phyloP scores from a whole-genome alignment of 1,140 invertebrate species.

The Whitmania pigra region DNA sequence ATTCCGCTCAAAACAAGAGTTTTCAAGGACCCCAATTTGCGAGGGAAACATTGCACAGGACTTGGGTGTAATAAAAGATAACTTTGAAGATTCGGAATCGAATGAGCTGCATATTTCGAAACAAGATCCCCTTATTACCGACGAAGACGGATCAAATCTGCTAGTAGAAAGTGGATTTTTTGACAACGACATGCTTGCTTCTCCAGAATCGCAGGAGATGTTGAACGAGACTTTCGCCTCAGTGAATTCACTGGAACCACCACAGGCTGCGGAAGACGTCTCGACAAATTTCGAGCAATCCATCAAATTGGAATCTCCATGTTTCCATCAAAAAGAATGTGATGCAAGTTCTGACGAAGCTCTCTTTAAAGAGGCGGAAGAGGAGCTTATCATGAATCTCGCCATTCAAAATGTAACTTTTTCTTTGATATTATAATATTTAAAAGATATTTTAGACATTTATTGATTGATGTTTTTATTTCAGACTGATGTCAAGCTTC shows the following conservation, averaged over 20 bases:
- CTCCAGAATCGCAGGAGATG: not conserved
- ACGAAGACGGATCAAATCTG: conserved; percentile 6
- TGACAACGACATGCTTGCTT: conserved; percentile 2
- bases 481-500: not conserved
- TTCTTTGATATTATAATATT: not conserved
- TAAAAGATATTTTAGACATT: not conserved
- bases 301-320: no score
- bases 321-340: no score
- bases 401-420: conserved; percentile 1
- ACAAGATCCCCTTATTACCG: not conserved
- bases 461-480: not conserved
- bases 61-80: no score
- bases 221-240: no score
- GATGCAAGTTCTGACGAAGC: no score
- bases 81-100: no score
- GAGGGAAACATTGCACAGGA: no score
- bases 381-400: not conserved
- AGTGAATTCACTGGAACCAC: no score
- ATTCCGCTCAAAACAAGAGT: no score
- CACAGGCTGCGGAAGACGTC: no score
- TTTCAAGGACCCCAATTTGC: no score
- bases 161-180: conserved; percentile 1
- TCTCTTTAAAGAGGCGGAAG: conserved; percentile 3
- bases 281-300: no score
- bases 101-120: not conserved